A percentile compares a stretch with the other conserved stretches of the same genome.
Conservation (phyloP, 2,888 invertebrate genomes). For the Eudasyphora cyanicolor region DNA sequence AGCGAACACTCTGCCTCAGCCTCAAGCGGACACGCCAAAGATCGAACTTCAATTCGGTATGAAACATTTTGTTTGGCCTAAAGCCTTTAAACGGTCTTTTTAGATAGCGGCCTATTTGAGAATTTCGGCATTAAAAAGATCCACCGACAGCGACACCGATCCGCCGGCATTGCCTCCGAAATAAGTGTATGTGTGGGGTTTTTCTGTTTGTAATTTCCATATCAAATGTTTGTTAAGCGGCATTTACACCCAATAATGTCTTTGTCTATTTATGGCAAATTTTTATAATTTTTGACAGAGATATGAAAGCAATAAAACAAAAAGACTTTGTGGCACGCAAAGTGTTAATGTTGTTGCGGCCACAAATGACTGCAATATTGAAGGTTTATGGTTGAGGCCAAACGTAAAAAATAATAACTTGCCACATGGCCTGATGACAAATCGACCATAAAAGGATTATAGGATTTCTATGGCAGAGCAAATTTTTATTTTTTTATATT, state of each 20-base stretch:
- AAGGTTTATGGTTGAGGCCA: neutral
- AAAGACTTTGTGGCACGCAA: conserved; percentile 46
- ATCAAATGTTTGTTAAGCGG: conserved; percentile 61
- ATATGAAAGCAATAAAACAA: conserved; percentile 56
- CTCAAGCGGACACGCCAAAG: neutral
- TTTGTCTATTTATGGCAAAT: conserved; percentile 64
- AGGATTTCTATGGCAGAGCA: neutral
- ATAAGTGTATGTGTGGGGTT: conserved; percentile 48
- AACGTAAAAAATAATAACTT: neutral
- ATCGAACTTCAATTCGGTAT: neutral
- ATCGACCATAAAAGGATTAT: neutral
- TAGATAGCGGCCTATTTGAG: conserved; percentile 60
- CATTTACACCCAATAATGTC: conserved; percentile 65
- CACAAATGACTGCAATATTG: neutral
- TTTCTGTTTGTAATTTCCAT: conserved; percentile 62
- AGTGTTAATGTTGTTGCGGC: neutral
- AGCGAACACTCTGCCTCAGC: neutral
- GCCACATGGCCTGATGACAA: neutral
- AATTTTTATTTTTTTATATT: neutral
- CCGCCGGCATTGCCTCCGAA: neutral
- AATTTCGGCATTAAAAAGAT: too few species aligned
- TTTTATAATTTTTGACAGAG: conserved; percentile 65
- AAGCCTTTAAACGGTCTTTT: neutral
- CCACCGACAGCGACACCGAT: neutral
- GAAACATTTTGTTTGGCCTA: neutral